phyloP scores from a whole-genome alignment of 2,888 invertebrate species.

The Nomada lathburiana region DNA sequence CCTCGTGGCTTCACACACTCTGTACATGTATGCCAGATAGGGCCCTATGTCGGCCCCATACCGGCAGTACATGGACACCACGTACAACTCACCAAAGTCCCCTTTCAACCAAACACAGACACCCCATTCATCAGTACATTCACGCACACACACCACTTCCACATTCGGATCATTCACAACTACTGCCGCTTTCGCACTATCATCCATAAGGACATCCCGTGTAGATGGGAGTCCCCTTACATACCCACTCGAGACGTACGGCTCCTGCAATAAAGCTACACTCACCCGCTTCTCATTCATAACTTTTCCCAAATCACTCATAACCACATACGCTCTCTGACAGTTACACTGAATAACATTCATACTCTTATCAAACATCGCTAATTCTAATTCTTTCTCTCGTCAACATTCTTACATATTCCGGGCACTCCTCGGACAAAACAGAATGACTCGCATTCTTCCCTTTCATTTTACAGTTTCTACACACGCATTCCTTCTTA shows the following conservation, averaged over 20 bases:
- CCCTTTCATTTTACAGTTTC: no score
- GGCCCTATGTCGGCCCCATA: slow-evolving; percentile 6
- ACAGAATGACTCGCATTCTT: no score
- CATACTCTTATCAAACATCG: neutral
- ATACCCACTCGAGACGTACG: neutral
- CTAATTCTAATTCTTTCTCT: neutral
- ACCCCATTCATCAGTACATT: neutral
- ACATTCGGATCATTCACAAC: slow-evolving; percentile 31
- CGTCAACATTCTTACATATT: no score
- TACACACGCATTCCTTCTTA: no score
- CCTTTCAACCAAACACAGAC: neutral
- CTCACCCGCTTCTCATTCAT: neutral
- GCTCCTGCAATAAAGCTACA: slow-evolving; percentile 22
- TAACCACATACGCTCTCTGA: slow-evolving; percentile 15
- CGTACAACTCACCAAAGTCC: neutral
- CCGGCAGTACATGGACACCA: neutral
- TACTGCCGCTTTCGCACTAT: neutral
- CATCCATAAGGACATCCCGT: neutral
- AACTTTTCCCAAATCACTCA: slow-evolving; percentile 8
- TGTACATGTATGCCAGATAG: neutral
- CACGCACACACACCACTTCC: neutral
- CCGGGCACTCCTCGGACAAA: no score
- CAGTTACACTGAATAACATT: slow-evolving; percentile 6
- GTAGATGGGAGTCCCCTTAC: neutral
- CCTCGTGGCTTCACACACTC: neutral